phyloP scores from a whole-genome alignment of 1,140 invertebrate genomes.

The Drosophila guanche region DNA sequence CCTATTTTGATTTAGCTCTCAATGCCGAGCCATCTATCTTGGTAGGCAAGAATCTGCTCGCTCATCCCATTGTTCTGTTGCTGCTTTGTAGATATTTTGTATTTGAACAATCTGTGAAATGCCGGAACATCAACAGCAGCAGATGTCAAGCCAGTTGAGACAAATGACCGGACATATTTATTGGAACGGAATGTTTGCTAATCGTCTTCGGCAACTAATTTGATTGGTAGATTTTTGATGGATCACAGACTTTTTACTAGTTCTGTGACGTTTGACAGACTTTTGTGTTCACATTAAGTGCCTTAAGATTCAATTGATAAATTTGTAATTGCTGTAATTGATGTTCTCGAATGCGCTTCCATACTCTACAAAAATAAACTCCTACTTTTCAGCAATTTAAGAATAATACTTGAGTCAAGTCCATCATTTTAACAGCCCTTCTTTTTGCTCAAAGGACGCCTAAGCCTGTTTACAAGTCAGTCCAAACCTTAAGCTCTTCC shows the following conservation, averaged over 20 bases:
- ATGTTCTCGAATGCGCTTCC: no score
- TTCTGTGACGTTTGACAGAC: no score
- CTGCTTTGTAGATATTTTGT: conserved; percentile 26
- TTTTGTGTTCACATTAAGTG: no score
- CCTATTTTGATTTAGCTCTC: conserved; percentile 44
- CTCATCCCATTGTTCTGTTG: conserved; percentile 8
- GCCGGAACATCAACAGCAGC: conserved; percentile 28
- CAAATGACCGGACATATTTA: conserved; percentile 37
- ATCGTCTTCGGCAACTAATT: conserved; percentile 4
- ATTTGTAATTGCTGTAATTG: no score
- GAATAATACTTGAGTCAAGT: neutral
- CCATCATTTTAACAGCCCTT: neutral
- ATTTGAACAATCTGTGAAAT: conserved; percentile 45
- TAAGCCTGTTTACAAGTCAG: conserved; percentile 17
- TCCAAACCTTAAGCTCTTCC: conserved; percentile 4
- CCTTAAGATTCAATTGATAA: no score
- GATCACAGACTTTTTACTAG: neutral
- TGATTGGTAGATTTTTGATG: conserved; percentile 14
- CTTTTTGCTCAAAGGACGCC: neutral
- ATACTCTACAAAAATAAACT: no score
- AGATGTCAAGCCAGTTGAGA: conserved; percentile 28
- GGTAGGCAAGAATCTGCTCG: conserved; percentile 23
- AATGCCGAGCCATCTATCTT: conserved; percentile 27
- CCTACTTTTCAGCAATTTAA: no score
- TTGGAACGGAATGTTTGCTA: conserved; percentile 30